phyloP scores from a whole-genome alignment of 2,797 vertebrate species.

The Periophthalmus magnuspinnatus region DNA sequence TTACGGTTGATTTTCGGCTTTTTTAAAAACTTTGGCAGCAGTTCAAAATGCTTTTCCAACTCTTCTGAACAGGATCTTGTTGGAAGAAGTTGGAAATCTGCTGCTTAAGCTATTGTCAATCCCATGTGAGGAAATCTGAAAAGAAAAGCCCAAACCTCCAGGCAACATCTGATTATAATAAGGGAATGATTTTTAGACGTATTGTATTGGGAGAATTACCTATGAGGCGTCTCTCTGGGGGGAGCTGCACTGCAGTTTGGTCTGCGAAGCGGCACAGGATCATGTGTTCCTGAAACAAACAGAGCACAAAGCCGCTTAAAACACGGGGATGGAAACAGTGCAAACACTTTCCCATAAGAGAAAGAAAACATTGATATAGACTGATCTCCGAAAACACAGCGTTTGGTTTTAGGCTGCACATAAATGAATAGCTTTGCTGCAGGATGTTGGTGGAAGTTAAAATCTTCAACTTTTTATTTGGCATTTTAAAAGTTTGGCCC shows the following conservation, averaged over 20 bases:
- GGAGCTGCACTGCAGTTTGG: constrained; percentile 92
- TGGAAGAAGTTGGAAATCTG: background rate
- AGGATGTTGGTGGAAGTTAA: background rate
- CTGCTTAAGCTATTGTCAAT: background rate
- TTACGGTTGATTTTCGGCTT: background rate
- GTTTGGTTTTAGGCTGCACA: background rate
- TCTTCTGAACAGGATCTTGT: background rate
- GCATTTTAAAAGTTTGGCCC: no score
- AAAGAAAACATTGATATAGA: background rate
- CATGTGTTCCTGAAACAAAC: constrained; percentile 90
- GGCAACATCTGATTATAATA: background rate
- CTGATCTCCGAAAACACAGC: background rate
- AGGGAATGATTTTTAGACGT: background rate
- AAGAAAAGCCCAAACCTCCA: background rate
- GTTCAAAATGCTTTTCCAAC: background rate
- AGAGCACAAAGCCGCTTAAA: background rate
- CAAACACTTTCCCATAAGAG: constrained; percentile 1
- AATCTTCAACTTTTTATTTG: background rate
- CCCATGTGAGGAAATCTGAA: background rate
- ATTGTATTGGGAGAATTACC: constrained; percentile 72
- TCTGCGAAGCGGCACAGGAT: constrained; percentile 95
- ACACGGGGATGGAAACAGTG: background rate
- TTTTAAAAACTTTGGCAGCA: no score
- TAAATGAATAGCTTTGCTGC: background rate
- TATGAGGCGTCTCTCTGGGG: constrained; percentile 83